These are phyloP conservation scores for Adoxophyes honmai DNA, from an alignment of 1,140 invertebrate genomes.

Conservation along the genomic window DNA sequence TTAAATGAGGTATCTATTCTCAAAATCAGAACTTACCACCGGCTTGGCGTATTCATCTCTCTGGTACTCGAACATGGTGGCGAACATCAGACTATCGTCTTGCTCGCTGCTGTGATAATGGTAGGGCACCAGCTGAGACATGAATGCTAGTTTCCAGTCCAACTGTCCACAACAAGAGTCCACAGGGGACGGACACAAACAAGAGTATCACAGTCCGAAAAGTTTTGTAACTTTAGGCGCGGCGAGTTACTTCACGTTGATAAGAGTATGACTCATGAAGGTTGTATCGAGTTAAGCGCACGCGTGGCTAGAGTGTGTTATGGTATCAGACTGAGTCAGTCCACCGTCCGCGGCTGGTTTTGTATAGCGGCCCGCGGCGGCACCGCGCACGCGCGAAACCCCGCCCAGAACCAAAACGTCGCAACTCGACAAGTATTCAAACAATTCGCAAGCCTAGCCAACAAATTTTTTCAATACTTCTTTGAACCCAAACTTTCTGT, in stretches of 20 bases:
- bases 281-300: conserved; percentile 45
- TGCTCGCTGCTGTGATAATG: conserved; percentile 63
- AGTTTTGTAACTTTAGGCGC: conserved; percentile 38
- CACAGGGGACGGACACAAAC: conserved; percentile 23
- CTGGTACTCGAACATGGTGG: conserved; percentile 76
- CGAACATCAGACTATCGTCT: conserved; percentile 75
- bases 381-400: conserved; percentile 60
- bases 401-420: conserved; percentile 36
- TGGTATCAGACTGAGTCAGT: conserved; percentile 69
- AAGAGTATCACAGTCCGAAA: conserved; percentile 24
- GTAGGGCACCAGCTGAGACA: conserved; percentile 75
- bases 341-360: conserved; percentile 60
- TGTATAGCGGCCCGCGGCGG: conserved; percentile 49
- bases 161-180: conserved; percentile 40
- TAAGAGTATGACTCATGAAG: conserved; percentile 67
- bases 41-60: conserved; percentile 67
- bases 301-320: conserved; percentile 66
- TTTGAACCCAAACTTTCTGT: conserved; percentile 38
- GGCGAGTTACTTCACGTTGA: conserved; percentile 52
- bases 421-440: conserved; percentile 50
- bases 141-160: conserved; percentile 46
- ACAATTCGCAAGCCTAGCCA: conserved; percentile 62
- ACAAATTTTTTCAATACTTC: conserved; percentile 45
- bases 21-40: conserved; percentile 52
- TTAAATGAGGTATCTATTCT: too few species aligned